Percentiles rank a stretch among this genome's conserved stretches.
phyloP scores from a whole-genome alignment of 2,113 vertebrate genomes.

The Podarcis cretensis region DNA sequence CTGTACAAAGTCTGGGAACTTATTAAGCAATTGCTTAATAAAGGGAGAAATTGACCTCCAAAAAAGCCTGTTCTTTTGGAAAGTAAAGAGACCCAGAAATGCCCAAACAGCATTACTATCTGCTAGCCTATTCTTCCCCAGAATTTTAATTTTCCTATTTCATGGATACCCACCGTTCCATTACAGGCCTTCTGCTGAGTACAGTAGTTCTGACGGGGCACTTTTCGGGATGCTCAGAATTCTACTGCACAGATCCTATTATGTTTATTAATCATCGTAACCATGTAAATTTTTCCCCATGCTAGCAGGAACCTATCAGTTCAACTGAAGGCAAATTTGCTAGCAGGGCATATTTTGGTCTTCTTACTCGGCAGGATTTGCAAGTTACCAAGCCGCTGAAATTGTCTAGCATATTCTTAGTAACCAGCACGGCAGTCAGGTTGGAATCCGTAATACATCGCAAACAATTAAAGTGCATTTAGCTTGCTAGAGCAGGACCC shows the following conservation, averaged over 20 bases:
- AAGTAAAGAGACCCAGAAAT: background rate
- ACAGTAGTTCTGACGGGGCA: background rate
- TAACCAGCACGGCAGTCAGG: conserved; percentile 14
- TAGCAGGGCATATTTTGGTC: conserved; percentile 10
- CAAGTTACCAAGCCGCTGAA: conserved; percentile 11
- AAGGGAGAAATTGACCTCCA: conserved; percentile 1
- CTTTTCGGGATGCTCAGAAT: conserved; percentile 21
- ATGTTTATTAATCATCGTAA: conserved; percentile 42
- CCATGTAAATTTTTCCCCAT: conserved; percentile 33
- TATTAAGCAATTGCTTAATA: background rate
- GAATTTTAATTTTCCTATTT: background rate
- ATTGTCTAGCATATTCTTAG: conserved; percentile 29
- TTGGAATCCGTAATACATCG: background rate
- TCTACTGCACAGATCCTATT: conserved; percentile 3
- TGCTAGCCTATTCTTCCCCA: background rate
- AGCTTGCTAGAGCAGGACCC: background rate
- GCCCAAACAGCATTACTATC: background rate
- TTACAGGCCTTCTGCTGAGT: conserved; percentile 6
- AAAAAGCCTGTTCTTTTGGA: conserved; percentile 21
- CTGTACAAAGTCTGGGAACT: background rate
- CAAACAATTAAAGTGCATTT: background rate
- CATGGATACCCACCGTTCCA: background rate
- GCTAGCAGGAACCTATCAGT: conserved; percentile 38
- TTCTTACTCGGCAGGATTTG: conserved; percentile 32
- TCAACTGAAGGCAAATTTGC: conserved; percentile 31